Percentiles rank a stretch among this genome's conserved stretches.
These are phyloP conservation scores for Horisme vitalbata DNA, from an alignment of 2,888 invertebrate genomes.

Conservation along the genomic window DNA sequence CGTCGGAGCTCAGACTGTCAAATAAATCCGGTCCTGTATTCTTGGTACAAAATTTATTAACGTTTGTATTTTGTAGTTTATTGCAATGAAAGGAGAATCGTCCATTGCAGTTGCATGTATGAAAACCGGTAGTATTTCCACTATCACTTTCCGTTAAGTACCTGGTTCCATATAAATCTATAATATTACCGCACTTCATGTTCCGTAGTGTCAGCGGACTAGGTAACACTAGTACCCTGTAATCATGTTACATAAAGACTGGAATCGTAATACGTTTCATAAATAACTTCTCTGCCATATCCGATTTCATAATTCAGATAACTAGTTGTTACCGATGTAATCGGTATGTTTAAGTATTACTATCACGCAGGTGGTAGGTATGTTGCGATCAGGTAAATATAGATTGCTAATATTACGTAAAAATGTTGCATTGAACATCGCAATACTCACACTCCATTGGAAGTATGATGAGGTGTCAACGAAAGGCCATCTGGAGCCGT, in stretches of 20 bases:
- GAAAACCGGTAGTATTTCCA: slow-evolving; percentile 22
- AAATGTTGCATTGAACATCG: slow-evolving; percentile 32
- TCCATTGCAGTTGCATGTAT: slow-evolving; percentile 9
- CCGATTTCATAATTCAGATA: slow-evolving; percentile 46
- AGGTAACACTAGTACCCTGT: slow-evolving; percentile 22
- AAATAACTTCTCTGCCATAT: slow-evolving; percentile 44
- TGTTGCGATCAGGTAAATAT: slow-evolving; percentile 37
- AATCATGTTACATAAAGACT: slow-evolving; percentile 42
- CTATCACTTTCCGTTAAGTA: slow-evolving; percentile 32
- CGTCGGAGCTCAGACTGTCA: neutral
- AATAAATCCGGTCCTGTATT: slow-evolving; percentile 1
- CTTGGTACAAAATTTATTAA: too few species aligned
- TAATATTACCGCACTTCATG: slow-evolving; percentile 24
- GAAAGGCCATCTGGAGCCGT: slow-evolving; percentile 85
- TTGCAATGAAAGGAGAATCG: slow-evolving; percentile 11
- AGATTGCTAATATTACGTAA: slow-evolving; percentile 42
- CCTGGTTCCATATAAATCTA: slow-evolving; percentile 26
- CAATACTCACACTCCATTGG: slow-evolving; percentile 85
- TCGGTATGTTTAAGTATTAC: slow-evolving; percentile 37
- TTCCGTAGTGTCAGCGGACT: slow-evolving; percentile 24
- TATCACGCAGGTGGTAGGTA: slow-evolving; percentile 38
- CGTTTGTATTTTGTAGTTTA: neutral
- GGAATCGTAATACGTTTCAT: slow-evolving; percentile 42
- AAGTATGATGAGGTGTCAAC: slow-evolving; percentile 85
- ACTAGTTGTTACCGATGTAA: slow-evolving; percentile 43